Evolutionary conservation across 2,797 vertebrate genomes (phyloP).

Genomic region (Myotis findleyi): DNA sequence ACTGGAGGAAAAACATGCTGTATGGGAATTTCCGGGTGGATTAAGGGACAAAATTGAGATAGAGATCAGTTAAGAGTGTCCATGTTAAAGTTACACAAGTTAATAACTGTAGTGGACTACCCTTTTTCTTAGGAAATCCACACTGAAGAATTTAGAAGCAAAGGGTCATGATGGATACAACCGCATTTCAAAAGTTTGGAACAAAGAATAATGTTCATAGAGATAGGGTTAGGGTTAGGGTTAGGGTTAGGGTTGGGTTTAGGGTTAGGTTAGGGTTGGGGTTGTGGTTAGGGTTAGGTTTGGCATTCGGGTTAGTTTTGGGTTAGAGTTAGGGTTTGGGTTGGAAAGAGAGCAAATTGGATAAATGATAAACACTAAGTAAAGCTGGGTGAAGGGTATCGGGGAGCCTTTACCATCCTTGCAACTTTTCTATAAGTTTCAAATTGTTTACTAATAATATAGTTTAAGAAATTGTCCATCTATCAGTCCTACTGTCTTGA

Average conservation of each 20-base stretch:
- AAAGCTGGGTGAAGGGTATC: background rate
- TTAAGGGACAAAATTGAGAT: background rate
- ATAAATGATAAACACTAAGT: background rate
- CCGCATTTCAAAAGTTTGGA: conserved; percentile 1
- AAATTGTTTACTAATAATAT: background rate
- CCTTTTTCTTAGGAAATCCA: background rate
- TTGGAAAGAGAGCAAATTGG: background rate
- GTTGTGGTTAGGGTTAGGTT: too few relatives aligned
- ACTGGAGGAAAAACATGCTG: background rate
- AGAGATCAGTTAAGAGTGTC: background rate
- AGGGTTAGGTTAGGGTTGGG: too few relatives aligned
- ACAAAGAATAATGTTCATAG: background rate
- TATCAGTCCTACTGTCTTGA: background rate
- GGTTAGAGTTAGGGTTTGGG: too few relatives aligned
- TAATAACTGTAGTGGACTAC: background rate
- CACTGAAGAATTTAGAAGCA: background rate
- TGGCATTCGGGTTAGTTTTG: too few relatives aligned
- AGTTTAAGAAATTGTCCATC: background rate
- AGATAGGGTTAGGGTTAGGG: background rate
- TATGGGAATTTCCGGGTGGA: background rate
- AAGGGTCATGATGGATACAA: background rate
- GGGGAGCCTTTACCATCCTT: background rate
- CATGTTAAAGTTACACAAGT: background rate
- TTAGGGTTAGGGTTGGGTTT: too few relatives aligned
- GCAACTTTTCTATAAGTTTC: background rate